phyloP scores from a whole-genome alignment of 2,797 vertebrate species.

The Ctenopoma kingsleyae region DNA sequence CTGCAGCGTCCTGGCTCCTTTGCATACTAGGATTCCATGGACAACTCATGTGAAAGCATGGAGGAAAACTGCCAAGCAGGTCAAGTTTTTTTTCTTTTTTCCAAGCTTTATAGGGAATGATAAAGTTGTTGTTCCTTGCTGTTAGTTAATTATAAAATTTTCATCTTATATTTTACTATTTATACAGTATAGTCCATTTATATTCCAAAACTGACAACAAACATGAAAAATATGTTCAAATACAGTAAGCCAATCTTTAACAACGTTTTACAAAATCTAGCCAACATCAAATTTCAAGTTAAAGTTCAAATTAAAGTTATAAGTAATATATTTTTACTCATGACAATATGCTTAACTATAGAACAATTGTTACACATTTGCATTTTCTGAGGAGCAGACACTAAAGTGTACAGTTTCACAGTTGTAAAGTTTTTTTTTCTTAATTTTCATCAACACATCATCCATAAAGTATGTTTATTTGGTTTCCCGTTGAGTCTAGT shows the following conservation, averaged over 20 bases:
- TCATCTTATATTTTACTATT: conserved; percentile 10
- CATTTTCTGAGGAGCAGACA: not conserved
- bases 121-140: conserved; percentile 62
- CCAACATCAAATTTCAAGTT: not conserved
- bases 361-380: not conserved
- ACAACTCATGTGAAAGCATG: conserved; percentile 66
- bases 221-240: not conserved
- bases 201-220: not conserved
- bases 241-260: not conserved
- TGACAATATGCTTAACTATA: not conserved
- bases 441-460: conserved; percentile 9
- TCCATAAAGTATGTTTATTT: not conserved
- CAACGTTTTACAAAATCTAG: not conserved
- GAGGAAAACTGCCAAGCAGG: conserved; percentile 73
- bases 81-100: conserved; percentile 83
- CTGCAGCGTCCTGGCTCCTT: conserved; percentile 67
- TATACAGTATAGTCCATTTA: not conserved
- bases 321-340: not conserved
- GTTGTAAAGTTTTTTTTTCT: no score
- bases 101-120: conserved; percentile 64
- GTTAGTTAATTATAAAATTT: conserved; percentile 25
- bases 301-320: not conserved
- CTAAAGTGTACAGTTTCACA: conserved; percentile 8
- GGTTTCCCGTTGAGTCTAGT: not conserved
- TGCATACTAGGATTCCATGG: conserved; percentile 84